Conservation (phyloP, 2,113 vertebrate species). For the Agelaius phoeniceus region DNA sequence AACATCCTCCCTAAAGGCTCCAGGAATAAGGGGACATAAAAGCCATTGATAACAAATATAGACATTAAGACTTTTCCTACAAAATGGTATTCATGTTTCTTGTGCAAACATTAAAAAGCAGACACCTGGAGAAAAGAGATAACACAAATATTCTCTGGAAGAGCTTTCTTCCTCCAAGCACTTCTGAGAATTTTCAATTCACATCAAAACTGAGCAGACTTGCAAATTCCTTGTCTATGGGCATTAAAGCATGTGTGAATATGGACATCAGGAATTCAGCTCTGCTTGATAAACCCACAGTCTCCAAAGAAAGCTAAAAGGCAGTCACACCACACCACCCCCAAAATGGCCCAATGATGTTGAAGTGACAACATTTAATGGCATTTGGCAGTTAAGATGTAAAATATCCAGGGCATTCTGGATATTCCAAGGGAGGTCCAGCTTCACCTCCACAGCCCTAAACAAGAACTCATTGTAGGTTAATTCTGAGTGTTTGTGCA, state of each 20-base stretch:
- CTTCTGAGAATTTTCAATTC: not conserved
- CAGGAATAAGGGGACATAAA: not conserved
- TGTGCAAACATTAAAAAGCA: not conserved
- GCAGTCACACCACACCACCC: not conserved
- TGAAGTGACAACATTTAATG: not conserved
- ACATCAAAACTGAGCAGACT: not conserved
- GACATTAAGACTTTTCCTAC: not conserved
- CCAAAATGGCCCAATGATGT: not conserved
- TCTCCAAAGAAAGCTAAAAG: not conserved
- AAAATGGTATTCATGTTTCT: not conserved
- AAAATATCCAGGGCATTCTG: not conserved
- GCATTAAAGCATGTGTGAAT: not conserved
- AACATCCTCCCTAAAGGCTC: not conserved
- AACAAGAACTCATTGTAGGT: not conserved
- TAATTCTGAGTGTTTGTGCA: not conserved
- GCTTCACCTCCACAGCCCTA: not conserved
- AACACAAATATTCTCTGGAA: not conserved
- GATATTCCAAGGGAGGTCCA: not conserved
- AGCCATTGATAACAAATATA: not conserved
- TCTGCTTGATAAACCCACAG: not conserved
- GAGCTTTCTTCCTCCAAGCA: not conserved
- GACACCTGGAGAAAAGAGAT: not conserved
- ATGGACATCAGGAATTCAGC: not conserved
- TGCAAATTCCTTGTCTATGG: not conserved
- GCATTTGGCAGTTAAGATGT: not conserved